Conservation (phyloP, 1,140 invertebrate genomes). For the Manduca sexta region DNA sequence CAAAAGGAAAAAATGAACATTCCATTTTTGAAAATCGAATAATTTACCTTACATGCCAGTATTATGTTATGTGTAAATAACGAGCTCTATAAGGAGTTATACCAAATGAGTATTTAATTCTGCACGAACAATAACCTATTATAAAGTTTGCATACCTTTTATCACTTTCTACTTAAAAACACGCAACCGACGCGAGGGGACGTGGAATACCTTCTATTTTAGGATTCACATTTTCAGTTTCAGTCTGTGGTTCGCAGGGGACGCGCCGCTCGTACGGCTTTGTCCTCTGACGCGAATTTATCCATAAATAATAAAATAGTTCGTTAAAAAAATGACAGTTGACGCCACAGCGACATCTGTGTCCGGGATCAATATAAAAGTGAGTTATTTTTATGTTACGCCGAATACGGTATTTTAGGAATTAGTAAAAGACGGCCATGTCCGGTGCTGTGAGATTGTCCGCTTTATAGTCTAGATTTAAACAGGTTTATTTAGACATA, state of each 20-base stretch:
- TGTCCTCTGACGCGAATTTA: too few species aligned
- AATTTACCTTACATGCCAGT: too few species aligned
- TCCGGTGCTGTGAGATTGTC: not conserved
- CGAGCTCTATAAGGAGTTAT: not conserved
- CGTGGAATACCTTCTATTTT: constrained; percentile 55
- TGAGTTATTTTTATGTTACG: constrained; percentile 27
- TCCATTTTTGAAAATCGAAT: too few species aligned
- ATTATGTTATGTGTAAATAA: too few species aligned
- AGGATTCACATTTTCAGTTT: constrained; percentile 60
- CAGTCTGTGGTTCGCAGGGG: constrained; percentile 43
- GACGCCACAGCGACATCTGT: constrained; percentile 37
- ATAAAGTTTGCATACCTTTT: constrained; percentile 14
- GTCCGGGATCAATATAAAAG: constrained; percentile 64
- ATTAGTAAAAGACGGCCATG: not conserved
- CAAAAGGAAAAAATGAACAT: too few species aligned
- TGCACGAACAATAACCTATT: not conserved
- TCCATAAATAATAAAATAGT: not conserved
- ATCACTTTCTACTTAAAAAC: constrained; percentile 36
- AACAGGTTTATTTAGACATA: too few species aligned
- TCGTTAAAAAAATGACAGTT: constrained; percentile 41
- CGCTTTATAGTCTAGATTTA: too few species aligned
- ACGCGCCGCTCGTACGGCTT: constrained; percentile 35
- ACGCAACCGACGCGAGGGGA: constrained; percentile 31
- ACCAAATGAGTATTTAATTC: not conserved
- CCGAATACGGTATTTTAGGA: constrained; percentile 3